Conservation (phyloP, 30 jellyfish, hydroid and myxozoan species). For the Aurelia aurita complex sp. Pacific region DNA sequence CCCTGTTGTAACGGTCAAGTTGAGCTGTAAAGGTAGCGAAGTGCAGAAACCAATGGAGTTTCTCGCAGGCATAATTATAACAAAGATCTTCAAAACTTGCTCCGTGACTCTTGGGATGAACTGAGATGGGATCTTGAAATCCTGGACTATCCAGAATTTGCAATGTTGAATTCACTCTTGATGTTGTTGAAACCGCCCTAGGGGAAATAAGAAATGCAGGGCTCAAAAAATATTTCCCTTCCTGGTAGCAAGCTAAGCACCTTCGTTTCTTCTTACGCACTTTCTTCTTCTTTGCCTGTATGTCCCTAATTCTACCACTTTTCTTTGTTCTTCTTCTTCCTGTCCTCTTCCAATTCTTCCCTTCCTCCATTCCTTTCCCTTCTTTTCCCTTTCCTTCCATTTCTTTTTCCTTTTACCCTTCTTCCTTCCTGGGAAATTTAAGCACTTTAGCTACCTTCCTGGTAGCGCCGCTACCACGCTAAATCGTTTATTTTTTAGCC, state of each 20-base stretch:
- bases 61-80: conserved; percentile 89
- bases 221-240: no score
- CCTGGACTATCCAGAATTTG: conserved; percentile 95
- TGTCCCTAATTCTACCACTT: no score
- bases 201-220: neutral
- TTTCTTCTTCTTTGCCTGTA: no score
- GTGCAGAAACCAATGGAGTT: conserved; percentile 90
- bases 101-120: conserved; percentile 72
- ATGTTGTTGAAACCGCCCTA: conserved; percentile 71
- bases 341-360: neutral
- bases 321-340: neutral
- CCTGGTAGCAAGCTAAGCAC: no score
- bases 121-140: conserved; percentile 78
- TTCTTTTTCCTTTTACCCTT: no score
- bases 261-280: no score
- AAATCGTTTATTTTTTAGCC: no score
- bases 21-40: conserved; percentile 79
- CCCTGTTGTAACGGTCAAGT: conserved; percentile 92
- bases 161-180: conserved; percentile 63
- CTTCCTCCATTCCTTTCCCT: no score
- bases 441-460: no score
- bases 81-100: conserved; percentile 87
- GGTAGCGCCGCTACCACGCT: no score
- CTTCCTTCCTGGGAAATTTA: no score
- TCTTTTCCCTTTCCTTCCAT: no score